phyloP scores from a whole-genome alignment of 2,113 vertebrate species.

The Apodemus sylvaticus region DNA sequence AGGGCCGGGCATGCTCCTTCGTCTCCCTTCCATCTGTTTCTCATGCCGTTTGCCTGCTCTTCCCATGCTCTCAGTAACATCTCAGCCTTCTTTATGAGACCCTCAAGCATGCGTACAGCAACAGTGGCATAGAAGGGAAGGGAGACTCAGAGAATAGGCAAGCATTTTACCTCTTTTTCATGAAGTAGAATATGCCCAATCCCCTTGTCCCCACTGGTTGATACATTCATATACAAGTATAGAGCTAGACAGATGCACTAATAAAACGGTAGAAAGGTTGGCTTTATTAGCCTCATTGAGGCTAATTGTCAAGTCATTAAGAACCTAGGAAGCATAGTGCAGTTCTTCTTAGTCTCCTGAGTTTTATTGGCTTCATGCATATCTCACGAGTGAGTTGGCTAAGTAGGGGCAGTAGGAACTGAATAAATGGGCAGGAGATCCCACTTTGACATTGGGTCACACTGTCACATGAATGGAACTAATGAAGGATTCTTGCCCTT shows the following conservation, averaged over 20 bases:
- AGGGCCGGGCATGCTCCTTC: constrained; percentile 4
- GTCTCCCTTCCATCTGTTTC: not conserved
- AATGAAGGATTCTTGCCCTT: not conserved
- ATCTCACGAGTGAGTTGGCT: not conserved
- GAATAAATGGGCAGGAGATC: not conserved
- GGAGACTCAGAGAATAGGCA: not conserved
- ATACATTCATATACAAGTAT: not conserved
- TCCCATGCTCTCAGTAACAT: not conserved
- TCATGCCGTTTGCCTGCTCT: not conserved
- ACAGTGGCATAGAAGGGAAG: not conserved
- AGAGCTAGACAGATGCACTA: not conserved
- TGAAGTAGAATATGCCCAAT: not conserved
- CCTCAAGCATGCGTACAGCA: too few species aligned
- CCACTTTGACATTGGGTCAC: not conserved
- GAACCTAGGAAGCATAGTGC: not conserved
- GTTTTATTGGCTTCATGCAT: not conserved
- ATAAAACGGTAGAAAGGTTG: not conserved
- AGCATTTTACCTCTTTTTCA: not conserved
- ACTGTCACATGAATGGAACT: not conserved
- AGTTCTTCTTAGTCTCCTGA: not conserved
- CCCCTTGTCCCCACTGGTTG: not conserved
- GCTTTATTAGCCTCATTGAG: not conserved
- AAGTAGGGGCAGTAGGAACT: not conserved
- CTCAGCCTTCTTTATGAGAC: not conserved
- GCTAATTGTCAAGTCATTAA: not conserved